Evolutionary conservation across 2,113 vertebrate species (phyloP).

Genomic region (Laticauda colubrina): DNA sequence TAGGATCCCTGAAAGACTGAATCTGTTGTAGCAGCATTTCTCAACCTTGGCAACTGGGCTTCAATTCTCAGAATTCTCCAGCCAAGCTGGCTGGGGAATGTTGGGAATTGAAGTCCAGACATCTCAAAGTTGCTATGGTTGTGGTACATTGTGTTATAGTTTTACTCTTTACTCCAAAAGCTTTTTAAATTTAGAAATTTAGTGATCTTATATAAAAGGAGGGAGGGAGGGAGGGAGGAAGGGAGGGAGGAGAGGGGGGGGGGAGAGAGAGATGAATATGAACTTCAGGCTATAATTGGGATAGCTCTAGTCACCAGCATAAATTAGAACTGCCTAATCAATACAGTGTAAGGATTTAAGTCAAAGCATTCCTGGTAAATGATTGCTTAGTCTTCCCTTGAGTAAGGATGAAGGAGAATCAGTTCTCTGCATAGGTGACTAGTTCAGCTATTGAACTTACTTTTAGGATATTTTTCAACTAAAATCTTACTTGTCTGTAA

Average conservation of each 20-base stretch:
- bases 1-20: not conserved
- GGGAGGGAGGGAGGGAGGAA: too few relatives aligned
- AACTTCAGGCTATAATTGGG: not conserved
- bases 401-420: not conserved
- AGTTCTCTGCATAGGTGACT: not conserved
- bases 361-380: not conserved
- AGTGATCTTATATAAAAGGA: conserved; percentile 36
- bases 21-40: not conserved
- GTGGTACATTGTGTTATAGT: conserved; percentile 2
- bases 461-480: not conserved
- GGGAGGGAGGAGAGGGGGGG: too few relatives aligned
- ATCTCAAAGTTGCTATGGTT: too few relatives aligned
- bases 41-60: too few relatives aligned
- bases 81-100: too few relatives aligned
- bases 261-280: not conserved
- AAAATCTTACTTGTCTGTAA: not conserved
- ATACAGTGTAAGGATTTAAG: not conserved
- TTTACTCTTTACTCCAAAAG: conserved; percentile 24
- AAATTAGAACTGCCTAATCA: not conserved
- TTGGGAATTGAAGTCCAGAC: too few relatives aligned
- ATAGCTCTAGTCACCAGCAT: not conserved
- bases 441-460: not conserved
- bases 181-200: conserved; percentile 43
- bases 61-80: too few relatives aligned
- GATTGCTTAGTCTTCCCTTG: not conserved